Evolutionary conservation across 2,113 vertebrate species (phyloP).

Genomic region (Callaeas wilsoni): DNA sequence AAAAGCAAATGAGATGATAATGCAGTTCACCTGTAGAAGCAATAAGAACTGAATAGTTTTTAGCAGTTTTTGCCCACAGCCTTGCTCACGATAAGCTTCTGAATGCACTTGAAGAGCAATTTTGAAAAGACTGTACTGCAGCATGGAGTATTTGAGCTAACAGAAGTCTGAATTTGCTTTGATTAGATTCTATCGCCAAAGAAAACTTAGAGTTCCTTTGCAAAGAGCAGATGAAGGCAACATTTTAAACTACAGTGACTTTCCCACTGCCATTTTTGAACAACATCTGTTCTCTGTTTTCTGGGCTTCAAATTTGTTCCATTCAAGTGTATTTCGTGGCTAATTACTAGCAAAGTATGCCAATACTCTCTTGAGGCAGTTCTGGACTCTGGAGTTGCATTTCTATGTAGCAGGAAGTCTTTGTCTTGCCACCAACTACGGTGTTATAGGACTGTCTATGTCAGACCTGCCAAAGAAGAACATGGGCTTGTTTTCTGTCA

Average conservation of each 20-base stretch:
- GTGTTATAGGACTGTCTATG: not conserved
- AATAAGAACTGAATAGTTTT: not conserved
- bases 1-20: not conserved
- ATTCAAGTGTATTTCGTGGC: not conserved
- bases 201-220: not conserved
- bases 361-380: not conserved
- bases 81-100: not conserved
- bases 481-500: not conserved
- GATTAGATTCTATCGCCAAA: not conserved
- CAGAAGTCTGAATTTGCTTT: not conserved
- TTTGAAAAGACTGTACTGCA: not conserved
- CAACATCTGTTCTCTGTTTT: slow-evolving; percentile 1
- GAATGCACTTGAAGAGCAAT: not conserved
- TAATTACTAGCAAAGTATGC: not conserved
- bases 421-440: not conserved
- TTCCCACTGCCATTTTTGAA: not conserved
- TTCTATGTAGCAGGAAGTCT: not conserved
- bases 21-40: not conserved
- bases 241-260: not conserved
- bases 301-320: not conserved
- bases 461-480: not conserved
- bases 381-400: not conserved
- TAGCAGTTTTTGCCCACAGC: not conserved
- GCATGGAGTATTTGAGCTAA: not conserved
- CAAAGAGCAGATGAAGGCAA: not conserved